A percentile compares a stretch with the other conserved stretches of the same genome.
phyloP scores from a whole-genome alignment of 2,797 vertebrate genomes.

The Sus cebifrons region DNA sequence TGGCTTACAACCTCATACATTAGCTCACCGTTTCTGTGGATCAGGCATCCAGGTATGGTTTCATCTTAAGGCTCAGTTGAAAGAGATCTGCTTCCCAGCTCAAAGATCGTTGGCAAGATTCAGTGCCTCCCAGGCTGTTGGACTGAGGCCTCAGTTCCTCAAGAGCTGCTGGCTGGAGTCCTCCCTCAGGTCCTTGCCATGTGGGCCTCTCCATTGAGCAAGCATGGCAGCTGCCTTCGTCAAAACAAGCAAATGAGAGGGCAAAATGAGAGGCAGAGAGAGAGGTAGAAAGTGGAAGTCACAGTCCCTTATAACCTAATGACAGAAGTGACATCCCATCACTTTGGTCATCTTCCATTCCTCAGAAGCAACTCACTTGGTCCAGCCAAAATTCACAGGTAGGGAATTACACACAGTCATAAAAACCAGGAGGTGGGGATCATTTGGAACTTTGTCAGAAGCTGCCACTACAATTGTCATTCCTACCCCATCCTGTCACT shows the following conservation, averaged over 20 bases:
- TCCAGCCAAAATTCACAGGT: neutral
- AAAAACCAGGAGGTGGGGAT: neutral
- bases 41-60: neutral
- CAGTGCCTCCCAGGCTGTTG: neutral
- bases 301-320: neutral
- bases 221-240: neutral
- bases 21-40: neutral
- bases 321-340: neutral
- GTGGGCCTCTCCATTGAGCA: neutral
- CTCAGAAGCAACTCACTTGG: neutral
- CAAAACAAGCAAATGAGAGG: neutral
- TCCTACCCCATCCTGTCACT: neutral
- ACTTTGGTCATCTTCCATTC: neutral
- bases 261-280: neutral
- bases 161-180: neutral
- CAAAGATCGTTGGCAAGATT: neutral
- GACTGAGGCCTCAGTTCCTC: constrained; percentile 40
- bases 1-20: neutral
- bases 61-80: neutral
- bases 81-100: neutral
- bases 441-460: neutral
- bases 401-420: neutral
- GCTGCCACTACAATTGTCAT: neutral
- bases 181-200: neutral
- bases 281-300: neutral